These are phyloP conservation scores for Oncorhynchus gorbuscha DNA, from an alignment of 2,113 vertebrate genomes.

Conservation along the genomic window DNA sequence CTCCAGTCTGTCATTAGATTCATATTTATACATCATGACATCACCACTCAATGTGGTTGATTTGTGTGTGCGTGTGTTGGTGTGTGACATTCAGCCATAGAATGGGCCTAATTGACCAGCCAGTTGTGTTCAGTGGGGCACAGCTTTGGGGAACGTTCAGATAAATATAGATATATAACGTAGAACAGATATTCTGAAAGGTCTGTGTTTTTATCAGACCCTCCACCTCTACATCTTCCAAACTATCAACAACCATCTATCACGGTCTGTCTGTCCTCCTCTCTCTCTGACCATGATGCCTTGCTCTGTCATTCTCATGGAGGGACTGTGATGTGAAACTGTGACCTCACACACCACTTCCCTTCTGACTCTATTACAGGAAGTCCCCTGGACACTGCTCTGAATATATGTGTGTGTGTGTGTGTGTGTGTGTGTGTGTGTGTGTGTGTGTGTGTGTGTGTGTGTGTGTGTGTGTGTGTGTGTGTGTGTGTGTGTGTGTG, in stretches of 20 bases:
- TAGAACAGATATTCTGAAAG: slow-evolving; percentile 5
- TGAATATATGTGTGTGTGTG: background rate
- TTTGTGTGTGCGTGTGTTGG: slow-evolving; percentile 17
- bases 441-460: background rate
- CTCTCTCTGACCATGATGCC: slow-evolving; percentile 31
- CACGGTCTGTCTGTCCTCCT: background rate
- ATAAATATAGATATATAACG: too few relatives aligned
- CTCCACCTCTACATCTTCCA: too few relatives aligned
- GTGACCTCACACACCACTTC: slow-evolving; percentile 30
- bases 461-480: background rate
- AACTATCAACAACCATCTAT: background rate
- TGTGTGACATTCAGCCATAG: slow-evolving; percentile 13
- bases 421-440: background rate
- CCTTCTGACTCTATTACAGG: background rate
- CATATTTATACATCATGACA: background rate
- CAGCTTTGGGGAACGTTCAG: background rate
- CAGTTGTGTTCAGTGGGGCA: too few relatives aligned
- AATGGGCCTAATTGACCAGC: too few relatives aligned
- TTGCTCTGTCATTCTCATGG: background rate
- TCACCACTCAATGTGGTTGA: background rate
- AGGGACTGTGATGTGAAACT: slow-evolving; percentile 38
- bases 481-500: too few relatives aligned
- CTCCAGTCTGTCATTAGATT: background rate
- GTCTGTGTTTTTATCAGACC: too few relatives aligned
- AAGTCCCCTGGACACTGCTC: slow-evolving; percentile 28